phyloP scores from a whole-genome alignment of 2,888 invertebrate genomes.

The Meandrusa payeni region DNA sequence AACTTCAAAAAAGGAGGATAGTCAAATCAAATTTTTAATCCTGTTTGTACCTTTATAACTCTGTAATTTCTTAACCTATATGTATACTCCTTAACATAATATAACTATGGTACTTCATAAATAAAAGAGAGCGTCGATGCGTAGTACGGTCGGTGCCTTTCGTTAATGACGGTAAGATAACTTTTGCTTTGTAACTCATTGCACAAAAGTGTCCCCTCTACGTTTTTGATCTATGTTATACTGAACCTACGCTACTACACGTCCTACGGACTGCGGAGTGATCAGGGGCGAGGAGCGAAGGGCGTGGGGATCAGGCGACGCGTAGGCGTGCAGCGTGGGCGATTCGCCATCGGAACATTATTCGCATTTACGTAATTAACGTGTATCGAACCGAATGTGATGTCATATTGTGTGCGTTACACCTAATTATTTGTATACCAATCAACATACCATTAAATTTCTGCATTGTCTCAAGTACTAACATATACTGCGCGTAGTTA shows the following conservation, averaged over 20 bases:
- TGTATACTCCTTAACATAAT: not conserved
- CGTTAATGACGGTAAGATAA: too few species aligned
- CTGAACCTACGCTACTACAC: constrained; percentile 19
- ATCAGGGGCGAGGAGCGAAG: constrained; percentile 37
- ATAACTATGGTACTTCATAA: not conserved
- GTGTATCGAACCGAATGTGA: constrained; percentile 45
- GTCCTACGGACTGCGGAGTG: constrained; percentile 33
- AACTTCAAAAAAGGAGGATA: too few species aligned
- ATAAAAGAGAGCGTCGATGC: too few species aligned
- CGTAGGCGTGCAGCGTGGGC: constrained; percentile 51
- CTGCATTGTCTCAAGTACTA: too few species aligned
- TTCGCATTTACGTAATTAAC: constrained; percentile 62
- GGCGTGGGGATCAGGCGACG: constrained; percentile 34
- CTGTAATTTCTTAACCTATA: too few species aligned
- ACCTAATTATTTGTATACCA: too few species aligned
- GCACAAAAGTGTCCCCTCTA: not conserved
- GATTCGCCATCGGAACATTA: constrained; percentile 51
- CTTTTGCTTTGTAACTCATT: too few species aligned
- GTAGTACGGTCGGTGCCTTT: too few species aligned
- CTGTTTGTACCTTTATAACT: too few species aligned
- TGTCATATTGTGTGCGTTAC: constrained; percentile 33
- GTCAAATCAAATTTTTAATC: too few species aligned
- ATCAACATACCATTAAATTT: too few species aligned
- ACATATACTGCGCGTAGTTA: too few species aligned
- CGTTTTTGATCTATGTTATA: not conserved